Conservation (phyloP, 1,140 invertebrate species). For the Lutraria rhynchaena region DNA sequence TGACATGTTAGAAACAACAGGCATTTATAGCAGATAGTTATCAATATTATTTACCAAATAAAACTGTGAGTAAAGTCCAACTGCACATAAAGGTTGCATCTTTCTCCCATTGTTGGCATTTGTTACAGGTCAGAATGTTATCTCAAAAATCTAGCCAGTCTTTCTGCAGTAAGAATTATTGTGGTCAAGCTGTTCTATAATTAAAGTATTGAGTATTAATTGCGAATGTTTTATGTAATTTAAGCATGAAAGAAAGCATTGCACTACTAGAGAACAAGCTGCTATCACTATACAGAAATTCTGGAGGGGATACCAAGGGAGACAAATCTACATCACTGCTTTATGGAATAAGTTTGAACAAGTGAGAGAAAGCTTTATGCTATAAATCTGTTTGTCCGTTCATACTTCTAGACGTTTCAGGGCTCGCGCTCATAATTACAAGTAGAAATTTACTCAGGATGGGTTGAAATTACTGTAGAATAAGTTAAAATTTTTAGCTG, state of each 20-base stretch:
- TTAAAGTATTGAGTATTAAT: too few relatives aligned
- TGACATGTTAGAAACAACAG: not conserved
- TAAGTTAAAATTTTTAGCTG: too few relatives aligned
- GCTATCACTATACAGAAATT: conserved; percentile 41
- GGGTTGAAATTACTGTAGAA: too few relatives aligned
- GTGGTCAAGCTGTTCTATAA: not conserved
- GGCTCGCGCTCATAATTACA: too few relatives aligned
- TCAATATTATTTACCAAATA: not conserved
- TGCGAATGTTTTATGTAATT: not conserved
- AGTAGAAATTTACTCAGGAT: too few relatives aligned
- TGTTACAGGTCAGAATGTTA: not conserved
- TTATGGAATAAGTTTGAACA: conserved; percentile 44
- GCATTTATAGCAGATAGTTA: not conserved
- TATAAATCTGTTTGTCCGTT: too few relatives aligned
- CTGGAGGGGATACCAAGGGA: conserved; percentile 54
- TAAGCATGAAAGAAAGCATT: conserved; percentile 6
- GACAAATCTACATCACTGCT: conserved; percentile 41
- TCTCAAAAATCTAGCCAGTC: not conserved
- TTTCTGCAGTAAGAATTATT: not conserved
- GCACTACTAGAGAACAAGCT: conserved; percentile 9
- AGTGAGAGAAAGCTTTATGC: conserved; percentile 14
- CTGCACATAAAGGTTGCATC: not conserved
- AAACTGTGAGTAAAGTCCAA: not conserved
- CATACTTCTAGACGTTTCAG: too few relatives aligned
- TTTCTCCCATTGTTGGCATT: not conserved